Evolutionary conservation across 2,797 vertebrate species (phyloP), one percentile per base, ranked within the genome.

Genomic region (Eupleurogrammus muticus): DNA sequence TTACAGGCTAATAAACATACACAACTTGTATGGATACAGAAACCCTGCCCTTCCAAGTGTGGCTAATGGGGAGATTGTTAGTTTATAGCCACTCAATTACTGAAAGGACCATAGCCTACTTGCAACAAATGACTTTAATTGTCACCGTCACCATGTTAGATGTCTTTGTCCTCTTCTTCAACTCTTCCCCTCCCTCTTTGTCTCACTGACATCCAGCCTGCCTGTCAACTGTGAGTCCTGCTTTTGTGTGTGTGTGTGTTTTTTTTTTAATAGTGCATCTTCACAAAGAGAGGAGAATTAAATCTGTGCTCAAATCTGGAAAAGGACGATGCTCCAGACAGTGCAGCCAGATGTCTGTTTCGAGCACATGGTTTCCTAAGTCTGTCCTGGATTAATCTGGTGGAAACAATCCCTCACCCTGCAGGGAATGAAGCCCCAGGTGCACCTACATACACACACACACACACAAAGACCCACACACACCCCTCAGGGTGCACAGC

Each of bases 371-470:
- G 47, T 49, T 75, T 20, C 58, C 52, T 17, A 11, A 9, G 47
- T 75, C 75, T 73, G 60, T 50, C 34, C 44, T 44, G 66, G 66
- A 77, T 75, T 75, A 73, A 49, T 82, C 40, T 62, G 21, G 34
- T 75, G 70, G 63, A 83, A 84, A 83, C 65, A 80, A 66, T 68
- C 71, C 49, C 55, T 61, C 24, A 16, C 57, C 60, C 55, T 70
- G 72, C n/a, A 4, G 77, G 64, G 53, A 62, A 59, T 42, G 49
- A 38, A 68, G 60, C 68, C 73, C 69, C 73, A 82, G 71, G 73
- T 74, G 74, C n/a, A 5, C 32, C 21, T 47, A 57, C 32, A 46
- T 40, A 56, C 14, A 21, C n/a, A 36, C 23, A 54, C 35, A 23
- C 36, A 40, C 48, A 57, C 40, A 53, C 38, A 36, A 24, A 47